Evolutionary conservation across 2,888 invertebrate species (phyloP).

Genomic region (Coelogynopora nodosa): DNA sequence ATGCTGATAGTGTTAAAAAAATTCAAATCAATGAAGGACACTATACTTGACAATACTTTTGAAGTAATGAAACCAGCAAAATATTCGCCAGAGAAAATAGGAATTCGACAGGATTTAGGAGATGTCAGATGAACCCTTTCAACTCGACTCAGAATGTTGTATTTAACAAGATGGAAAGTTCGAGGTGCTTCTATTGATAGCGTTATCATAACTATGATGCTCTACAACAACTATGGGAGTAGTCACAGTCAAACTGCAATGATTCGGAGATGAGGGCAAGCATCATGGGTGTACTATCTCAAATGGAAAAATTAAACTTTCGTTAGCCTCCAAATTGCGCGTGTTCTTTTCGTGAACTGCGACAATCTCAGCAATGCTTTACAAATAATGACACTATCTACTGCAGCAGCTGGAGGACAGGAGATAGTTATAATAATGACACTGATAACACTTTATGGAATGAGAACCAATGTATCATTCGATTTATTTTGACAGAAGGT

Average conservation of each 20-base stretch:
- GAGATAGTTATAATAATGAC: neutral
- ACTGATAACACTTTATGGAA: neutral
- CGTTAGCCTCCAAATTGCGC: neutral
- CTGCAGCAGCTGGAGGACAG: neutral
- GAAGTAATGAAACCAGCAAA: neutral
- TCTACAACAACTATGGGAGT: neutral
- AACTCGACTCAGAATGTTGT: constrained; percentile 27
- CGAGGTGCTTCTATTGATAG: constrained; percentile 17
- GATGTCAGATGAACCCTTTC: constrained; percentile 31
- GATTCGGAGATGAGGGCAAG: constrained; percentile 28
- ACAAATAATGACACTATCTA: constrained; percentile 2
- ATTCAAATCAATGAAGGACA: neutral
- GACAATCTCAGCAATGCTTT: constrained; percentile 16
- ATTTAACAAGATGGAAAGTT: constrained; percentile 5
- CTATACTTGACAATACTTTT: neutral
- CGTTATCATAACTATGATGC: constrained; percentile 7
- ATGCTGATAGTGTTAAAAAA: neutral
- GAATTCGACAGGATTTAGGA: constrained; percentile 10
- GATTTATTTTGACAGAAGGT: constrained; percentile 25
- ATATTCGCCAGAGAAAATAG: neutral
- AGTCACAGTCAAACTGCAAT: constrained; percentile 22
- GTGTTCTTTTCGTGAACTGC: constrained; percentile 22
- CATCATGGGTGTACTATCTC: neutral
- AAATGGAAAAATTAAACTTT: neutral
- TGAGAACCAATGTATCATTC: constrained; percentile 10